phyloP scores from a whole-genome alignment of 2,113 vertebrate species.

The Poicephalus meyeri region DNA sequence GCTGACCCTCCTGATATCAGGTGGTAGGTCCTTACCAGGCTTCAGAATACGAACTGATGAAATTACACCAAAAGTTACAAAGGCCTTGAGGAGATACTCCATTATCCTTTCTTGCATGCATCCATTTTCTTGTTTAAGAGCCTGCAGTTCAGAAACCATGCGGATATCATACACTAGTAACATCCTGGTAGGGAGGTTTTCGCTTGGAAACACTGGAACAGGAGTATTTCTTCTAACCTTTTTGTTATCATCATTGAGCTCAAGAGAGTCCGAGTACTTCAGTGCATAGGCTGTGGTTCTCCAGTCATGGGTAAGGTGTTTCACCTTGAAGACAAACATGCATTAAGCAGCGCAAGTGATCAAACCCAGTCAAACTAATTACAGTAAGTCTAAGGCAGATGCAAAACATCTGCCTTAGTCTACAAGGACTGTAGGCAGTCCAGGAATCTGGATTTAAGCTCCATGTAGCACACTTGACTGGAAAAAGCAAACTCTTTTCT shows the following conservation, averaged over 20 bases:
- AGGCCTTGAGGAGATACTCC: slow-evolving; percentile 93
- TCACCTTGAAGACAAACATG: slow-evolving; percentile 81
- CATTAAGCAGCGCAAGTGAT: not conserved
- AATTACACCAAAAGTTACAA: slow-evolving; percentile 88
- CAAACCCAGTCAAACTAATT: not conserved
- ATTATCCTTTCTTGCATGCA: slow-evolving; percentile 87
- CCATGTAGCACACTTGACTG: not conserved
- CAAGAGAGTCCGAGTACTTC: slow-evolving; percentile 84
- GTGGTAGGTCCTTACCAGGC: slow-evolving; percentile 89
- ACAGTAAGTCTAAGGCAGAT: not conserved
- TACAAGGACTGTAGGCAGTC: not conserved
- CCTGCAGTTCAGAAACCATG: slow-evolving; percentile 80
- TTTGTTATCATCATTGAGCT: slow-evolving; percentile 89
- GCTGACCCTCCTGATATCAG: slow-evolving; percentile 89
- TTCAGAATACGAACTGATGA: slow-evolving; percentile 91
- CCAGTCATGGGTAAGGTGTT: slow-evolving; percentile 96
- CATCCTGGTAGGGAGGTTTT: slow-evolving; percentile 94
- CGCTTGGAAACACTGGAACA: slow-evolving; percentile 90
- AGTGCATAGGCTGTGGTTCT: slow-evolving; percentile 92
- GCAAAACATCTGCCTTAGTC: not conserved
- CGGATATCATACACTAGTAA: slow-evolving; percentile 89
- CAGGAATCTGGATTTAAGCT: not conserved
- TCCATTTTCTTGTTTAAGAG: slow-evolving; percentile 71
- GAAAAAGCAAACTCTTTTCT: not conserved
- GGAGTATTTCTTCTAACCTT: slow-evolving; percentile 89